Base-by-base conservation (phyloP, 2,888 invertebrate genomes). In the Colostygia pectinataria region DNA sequence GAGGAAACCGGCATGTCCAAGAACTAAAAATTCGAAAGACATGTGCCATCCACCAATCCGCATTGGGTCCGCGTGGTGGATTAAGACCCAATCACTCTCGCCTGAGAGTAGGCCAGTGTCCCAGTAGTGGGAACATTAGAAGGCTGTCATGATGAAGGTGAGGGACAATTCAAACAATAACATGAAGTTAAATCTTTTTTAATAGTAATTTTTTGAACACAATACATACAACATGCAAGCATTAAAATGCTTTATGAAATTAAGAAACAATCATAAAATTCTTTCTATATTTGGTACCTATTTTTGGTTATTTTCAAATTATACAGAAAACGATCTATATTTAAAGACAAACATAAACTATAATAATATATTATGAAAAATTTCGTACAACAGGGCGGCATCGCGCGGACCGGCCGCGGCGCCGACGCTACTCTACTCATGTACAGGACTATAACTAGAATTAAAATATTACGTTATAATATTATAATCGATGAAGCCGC, bases 151-250 rank as follows among this genome's bases (percentile, higher is more conserved):
- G 15, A 3, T 3, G 2, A 15, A 20, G 20, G 20, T 2, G 6
- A 36, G 46, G 43, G 36, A 48, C 40, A 68, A 65, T 58, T 41
- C 3, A 45, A 53, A 53, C 38, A 31, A 52, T 74, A 72, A 66
- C 63, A 60, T 55, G 44, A 56, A 48, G 37, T 72, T 72, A 83
- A 84, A 85, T 87, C 81, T 83, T 87, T 51, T 89, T 87, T 88
- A 83, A 83, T 87, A 68, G 76, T 85, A 83, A 80, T 88, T 87
- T 87, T 89, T 83, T 90, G 90, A 91, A 91, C 90, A 90, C 91
- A 90, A 90, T 89, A 90, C 89, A 90, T 90, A 90, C 89, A 88
- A 90, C 90, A 89, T 90, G 90, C 87, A 90, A 90, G 90, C 91
- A 90, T 89, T 62, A 82, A 80, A 80, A 90, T 89, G 89, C 89